Evolutionary conservation across 1,140 invertebrate species (phyloP).

Genomic region (Leptestheria dahalacensis): DNA sequence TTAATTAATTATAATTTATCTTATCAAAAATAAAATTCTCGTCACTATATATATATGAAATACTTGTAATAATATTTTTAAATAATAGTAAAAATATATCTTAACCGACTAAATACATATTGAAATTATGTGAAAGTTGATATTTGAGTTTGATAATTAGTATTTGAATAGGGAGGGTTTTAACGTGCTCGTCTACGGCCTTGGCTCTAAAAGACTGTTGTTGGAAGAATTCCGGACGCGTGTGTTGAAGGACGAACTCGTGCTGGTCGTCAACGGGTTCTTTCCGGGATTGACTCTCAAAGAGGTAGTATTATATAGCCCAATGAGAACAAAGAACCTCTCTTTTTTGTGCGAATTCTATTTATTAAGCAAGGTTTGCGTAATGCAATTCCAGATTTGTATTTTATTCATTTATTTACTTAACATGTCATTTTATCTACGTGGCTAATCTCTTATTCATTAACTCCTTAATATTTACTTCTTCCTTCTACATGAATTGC

Average conservation of each 20-base stretch:
- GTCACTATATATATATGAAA: too few species aligned
- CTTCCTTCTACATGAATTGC: too few species aligned
- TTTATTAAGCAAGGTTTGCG: too few species aligned
- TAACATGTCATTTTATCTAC: too few species aligned
- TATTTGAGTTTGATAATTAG: conserved; percentile 39
- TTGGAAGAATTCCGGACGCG: conserved; percentile 57
- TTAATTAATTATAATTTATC: conserved; percentile 10
- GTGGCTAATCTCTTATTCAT: too few species aligned
- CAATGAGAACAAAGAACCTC: too few species aligned
- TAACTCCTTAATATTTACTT: too few species aligned
- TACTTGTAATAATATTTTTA: conserved; percentile 7
- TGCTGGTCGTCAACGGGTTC: conserved; percentile 77
- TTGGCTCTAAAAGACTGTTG: conserved; percentile 71
- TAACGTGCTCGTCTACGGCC: conserved; percentile 68
- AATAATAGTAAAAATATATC: conserved; percentile 17
- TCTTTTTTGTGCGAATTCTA: too few species aligned
- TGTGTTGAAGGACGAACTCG: conserved; percentile 43
- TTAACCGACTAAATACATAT: background rate
- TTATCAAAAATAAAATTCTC: conserved; percentile 7
- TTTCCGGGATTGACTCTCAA: conserved; percentile 78
- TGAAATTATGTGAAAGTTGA: background rate
- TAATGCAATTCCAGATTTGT: too few species aligned
- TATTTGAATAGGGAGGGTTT: conserved; percentile 63
- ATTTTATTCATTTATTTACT: too few species aligned
- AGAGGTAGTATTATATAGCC: too few species aligned